Evolutionary conservation across 2,113 vertebrate species (phyloP), one percentile per base, ranked within the genome.

Genomic region (Phaethornis superciliosus): DNA sequence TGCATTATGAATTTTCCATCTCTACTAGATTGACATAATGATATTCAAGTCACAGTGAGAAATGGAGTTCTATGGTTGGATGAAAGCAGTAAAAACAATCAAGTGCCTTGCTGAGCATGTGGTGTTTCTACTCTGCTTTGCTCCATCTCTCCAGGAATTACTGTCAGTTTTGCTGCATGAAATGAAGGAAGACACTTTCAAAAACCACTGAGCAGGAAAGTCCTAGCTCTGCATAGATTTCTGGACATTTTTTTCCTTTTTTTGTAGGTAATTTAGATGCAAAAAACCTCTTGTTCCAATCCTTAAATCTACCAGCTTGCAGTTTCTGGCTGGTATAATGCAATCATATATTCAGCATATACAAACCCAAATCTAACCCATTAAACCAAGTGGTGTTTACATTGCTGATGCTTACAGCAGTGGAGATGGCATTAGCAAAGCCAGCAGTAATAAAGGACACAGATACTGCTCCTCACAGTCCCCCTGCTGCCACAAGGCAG

Each of bases 51-150:
- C 85, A 74, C 42, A 63, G 68, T 42, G 79, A 95, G 89, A 74
- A 91, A 96, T 88, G 79, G 56, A 95, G 59, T 74, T 85, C 60
- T 85, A 89, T 32, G 87, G 81, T 77, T 93, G 93, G 76, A 60
- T 83, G 85, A 85, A 75, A 88, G 52, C 56, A 81, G 56, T 71
- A 40, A 94, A 95, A 93, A 40, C 79, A 91, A 91, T 85, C 91
- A 85, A 81, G 68, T 68, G 71, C 81, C 60, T 91, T 93, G 55
- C 71, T 88, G 75, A 85, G 55, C 32, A 81, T 60, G 71, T 44
- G 40, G 37, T 52, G 55, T 26, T 89, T 81, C 75, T 74, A 5
- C 81, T 94, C 54, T 72, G 75, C 47, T 85, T 32, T 90, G 64
- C 76, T 93, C 64, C 68, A 21, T 33, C 60, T 83, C 71, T 47